Evolutionary conservation across 2,888 invertebrate genomes (phyloP), one percentile per base, ranked within the genome.

Genomic region (Pantelozetes paolii): DNA sequence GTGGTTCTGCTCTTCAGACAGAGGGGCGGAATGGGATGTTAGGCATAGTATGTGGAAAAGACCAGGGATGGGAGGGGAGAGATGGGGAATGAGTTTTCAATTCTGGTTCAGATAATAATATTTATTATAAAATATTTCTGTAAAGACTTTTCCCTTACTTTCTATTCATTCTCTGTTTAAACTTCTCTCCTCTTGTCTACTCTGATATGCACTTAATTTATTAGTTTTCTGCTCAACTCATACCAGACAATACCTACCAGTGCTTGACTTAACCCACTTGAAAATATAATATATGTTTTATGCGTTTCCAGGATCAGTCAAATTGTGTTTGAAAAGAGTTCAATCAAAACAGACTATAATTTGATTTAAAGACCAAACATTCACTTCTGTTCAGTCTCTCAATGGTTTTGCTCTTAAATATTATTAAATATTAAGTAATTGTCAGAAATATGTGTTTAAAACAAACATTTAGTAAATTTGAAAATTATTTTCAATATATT

Each of bases 1-100:
- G 36, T 62, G 62, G 62, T 62, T 32, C 62, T 54, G 23, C 62
- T 28, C 32, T 62, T 30, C 26, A 62, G 36, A 36, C 62, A n/a
- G 20, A 36, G n/a, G 20, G 36, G 20, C 18, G 62, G 62, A 30
- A 28, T 23, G n/a, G n/a, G 3, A 62, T 62, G 28, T 28, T 13
- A 59, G 23, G 59, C 59, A 59, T 59, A 11, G 8, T 8, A 36
- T 36, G 6, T 45, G 15, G 6, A 45, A 54, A 62, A 62, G n/a
- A 62, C 32, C 3, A 54, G 23, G 26, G 54, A 54, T 18, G 6
- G 23, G 9, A 11, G 26, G 13, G 26, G 26, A 13, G 26, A 23
- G 23, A 54, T 3, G 26, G 54, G 15, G 23, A 54, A 15, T 26
- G 54, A 23, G 54, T 9, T 50, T 15, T 54, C 6, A 54, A 23